Evolutionary conservation across 2,888 invertebrate species (phyloP), one percentile per base, ranked within the genome.

Genomic region (Hyles lineata): DNA sequence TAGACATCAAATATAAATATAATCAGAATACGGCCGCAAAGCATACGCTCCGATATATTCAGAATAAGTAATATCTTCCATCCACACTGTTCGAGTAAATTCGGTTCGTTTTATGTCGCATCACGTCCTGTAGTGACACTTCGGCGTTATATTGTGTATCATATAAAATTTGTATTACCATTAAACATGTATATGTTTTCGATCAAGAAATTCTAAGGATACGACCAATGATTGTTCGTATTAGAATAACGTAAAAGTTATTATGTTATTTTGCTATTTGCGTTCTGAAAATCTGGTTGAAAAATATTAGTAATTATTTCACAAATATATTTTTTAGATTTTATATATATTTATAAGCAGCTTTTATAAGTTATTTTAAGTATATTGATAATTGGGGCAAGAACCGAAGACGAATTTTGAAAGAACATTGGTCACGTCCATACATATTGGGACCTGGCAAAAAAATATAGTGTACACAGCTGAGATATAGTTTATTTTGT

Each of bases 1-100:
- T 55, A 29, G 52, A 29, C 58, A 32, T 70, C n/a, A 32, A 58
- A 70, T 70, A 52, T 55, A 32, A 32, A 55, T 55, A 55, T 69
- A 70, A 71, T 67, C 71, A 73, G 73, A 77, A 63, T 74, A 72
- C 58, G 63, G 70, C 74, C 62, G 69, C 73, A 23, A 73, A 58
- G 50, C 21, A 55, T 70, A 72, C 72, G 74, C 73, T 58, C 25
- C 55, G 74, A 63, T 59, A 75, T 70, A 74, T 76, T 77, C 70
- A 74, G 75, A 77, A 77, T 79, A 78, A 76, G 60, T 74, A 75
- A 73, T 74, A 61, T 35, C 35, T 43, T 35, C 67, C 62, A 60
- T 60, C 29, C 32, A n/a, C 35, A 70, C 43, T 73, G 43, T 70
- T 74, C 69, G 72, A 71, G 72, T 74, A 32, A 74, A 75, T 73